Conservation (phyloP, 2,113 vertebrate genomes). For the Calyptomena viridis region DNA sequence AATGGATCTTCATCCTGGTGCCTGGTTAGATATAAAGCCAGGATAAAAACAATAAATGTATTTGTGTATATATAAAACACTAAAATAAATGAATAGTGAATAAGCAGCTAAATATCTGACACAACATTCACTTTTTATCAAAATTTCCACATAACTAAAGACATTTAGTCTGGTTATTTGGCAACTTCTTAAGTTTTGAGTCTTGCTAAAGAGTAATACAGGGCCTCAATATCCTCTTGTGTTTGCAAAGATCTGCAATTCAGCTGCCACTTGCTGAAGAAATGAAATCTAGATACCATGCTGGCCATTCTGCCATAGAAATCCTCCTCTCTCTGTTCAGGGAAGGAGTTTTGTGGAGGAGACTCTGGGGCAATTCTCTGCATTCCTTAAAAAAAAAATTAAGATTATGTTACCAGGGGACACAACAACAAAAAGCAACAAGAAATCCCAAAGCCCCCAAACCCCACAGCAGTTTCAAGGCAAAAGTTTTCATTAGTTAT, state of each 20-base stretch:
- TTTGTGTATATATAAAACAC: neutral
- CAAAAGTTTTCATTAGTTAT: neutral
- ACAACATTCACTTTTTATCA: neutral
- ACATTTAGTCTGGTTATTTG: neutral
- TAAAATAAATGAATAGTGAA: neutral
- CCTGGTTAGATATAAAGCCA: slow-evolving; percentile 61
- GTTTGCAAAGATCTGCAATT: neutral
- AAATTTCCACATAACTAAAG: neutral
- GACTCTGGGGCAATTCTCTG: slow-evolving; percentile 15
- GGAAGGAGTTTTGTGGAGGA: slow-evolving; percentile 58
- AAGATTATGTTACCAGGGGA: neutral
- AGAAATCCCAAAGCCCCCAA: neutral
- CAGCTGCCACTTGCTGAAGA: neutral
- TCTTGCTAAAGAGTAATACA: neutral
- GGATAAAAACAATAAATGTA: neutral
- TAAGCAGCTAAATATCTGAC: neutral
- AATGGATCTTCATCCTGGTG: slow-evolving; percentile 61
- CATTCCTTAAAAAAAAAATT: neutral
- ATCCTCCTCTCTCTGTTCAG: slow-evolving; percentile 77
- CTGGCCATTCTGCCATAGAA: slow-evolving; percentile 82
- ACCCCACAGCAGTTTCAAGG: rapidly evolving
- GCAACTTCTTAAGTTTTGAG: neutral
- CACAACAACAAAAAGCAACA: neutral
- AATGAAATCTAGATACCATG: slow-evolving; percentile 73
- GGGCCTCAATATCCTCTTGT: neutral